A percentile compares a stretch with the other conserved stretches of the same genome.
Evolutionary conservation across 2,797 vertebrate species (phyloP).

Genomic region (Sebastes miniatus): DNA sequence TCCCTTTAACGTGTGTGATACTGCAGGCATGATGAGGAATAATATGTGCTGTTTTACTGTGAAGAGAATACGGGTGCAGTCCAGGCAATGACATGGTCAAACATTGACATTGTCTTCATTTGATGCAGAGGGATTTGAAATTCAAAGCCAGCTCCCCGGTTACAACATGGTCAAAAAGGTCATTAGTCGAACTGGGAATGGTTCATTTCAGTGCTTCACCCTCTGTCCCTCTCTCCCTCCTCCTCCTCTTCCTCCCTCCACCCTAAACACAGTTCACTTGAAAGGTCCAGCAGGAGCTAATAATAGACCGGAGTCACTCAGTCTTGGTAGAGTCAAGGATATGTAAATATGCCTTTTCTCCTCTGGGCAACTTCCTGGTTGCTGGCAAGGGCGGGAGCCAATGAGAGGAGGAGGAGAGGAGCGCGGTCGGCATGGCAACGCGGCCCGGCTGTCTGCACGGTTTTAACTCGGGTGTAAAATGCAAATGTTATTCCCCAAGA

Average conservation of each 20-base stretch:
- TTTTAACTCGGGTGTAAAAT: constrained; percentile 81
- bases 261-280: constrained; percentile 50
- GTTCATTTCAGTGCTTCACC: constrained; percentile 12
- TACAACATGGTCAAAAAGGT: constrained; percentile 52
- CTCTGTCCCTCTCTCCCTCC: constrained; percentile 2
- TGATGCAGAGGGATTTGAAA: constrained; percentile 50
- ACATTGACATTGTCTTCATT: constrained; percentile 36
- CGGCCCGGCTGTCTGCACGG: constrained; percentile 68
- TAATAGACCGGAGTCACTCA: constrained; percentile 67
- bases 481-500: constrained; percentile 84
- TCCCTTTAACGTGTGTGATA: background rate
- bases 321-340: constrained; percentile 70
- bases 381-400: constrained; percentile 69
- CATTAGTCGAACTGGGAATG: constrained; percentile 41
- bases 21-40: background rate
- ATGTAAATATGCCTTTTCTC: constrained; percentile 73
- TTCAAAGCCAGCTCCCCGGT: constrained; percentile 36
- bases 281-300: constrained; percentile 68
- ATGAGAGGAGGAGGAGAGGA: constrained; percentile 62
- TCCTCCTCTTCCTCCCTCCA: constrained; percentile 13
- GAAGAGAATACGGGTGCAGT: background rate
- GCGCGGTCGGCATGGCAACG: constrained; percentile 87
- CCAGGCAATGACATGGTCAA: background rate
- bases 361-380: constrained; percentile 77
- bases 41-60: constrained; percentile 4